Percentiles rank a stretch among this genome's conserved stretches.
Conservation (phyloP, 2,797 vertebrate genomes). For the Eutrigla gurnardus region DNA sequence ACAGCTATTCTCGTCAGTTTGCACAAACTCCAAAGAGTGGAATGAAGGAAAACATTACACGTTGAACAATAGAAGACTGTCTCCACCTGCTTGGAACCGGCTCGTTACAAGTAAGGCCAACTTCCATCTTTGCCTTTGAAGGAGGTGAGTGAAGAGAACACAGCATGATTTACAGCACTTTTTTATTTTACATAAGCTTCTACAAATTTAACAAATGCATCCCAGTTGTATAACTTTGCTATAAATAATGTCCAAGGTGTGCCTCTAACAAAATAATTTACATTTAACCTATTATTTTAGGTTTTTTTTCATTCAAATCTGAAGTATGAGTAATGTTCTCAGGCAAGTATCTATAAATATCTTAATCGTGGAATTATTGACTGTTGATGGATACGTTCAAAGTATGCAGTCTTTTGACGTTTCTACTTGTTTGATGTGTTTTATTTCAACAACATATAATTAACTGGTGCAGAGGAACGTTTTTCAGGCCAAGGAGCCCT, state of each 20-base stretch:
- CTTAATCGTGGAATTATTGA: neutral
- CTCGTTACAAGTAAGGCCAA: conserved; percentile 19
- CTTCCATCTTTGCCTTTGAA: conserved; percentile 32
- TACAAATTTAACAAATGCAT: conserved; percentile 12
- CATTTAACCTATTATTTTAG: neutral
- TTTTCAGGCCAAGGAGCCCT: no score
- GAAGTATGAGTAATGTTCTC: neutral
- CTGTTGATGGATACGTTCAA: conserved; percentile 1
- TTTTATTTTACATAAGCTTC: conserved; percentile 20
- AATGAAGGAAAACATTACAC: conserved; percentile 57
- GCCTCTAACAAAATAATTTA: conserved; percentile 1
- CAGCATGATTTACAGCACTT: conserved; percentile 12
- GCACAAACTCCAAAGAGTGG: conserved; percentile 53
- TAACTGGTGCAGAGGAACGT: neutral
- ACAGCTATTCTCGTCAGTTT: conserved; percentile 54
- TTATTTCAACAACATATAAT: neutral
- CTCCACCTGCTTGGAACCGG: conserved; percentile 50
- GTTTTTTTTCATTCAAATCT: neutral
- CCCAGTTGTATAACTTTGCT: conserved; percentile 1
- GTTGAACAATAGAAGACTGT: conserved; percentile 68
- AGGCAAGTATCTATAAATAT: conserved; percentile 1
- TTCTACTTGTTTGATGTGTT: neutral
- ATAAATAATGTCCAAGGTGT: conserved; percentile 16
- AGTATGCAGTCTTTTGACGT: neutral
- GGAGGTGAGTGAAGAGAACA: conserved; percentile 17